Percentiles rank a stretch among this genome's conserved stretches.
Conservation (phyloP, 2,888 invertebrate species). For the Eupithecia insigniata region DNA sequence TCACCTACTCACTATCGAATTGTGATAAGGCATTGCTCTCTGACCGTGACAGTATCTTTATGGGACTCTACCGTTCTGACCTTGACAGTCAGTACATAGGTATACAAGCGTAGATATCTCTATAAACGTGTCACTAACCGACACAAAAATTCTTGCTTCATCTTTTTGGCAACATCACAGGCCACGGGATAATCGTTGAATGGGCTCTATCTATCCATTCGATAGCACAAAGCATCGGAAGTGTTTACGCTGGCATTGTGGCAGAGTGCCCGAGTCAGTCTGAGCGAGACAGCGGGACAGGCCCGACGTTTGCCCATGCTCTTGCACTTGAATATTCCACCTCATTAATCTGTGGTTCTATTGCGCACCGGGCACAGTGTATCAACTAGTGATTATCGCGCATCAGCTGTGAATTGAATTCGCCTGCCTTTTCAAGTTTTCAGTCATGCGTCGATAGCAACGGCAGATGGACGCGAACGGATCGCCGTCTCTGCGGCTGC, state of each 20-base stretch:
- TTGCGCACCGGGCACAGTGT: conserved; percentile 45
- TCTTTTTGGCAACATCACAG: conserved; percentile 28
- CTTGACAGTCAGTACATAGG: conserved; percentile 11
- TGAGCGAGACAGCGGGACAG: conserved; percentile 32
- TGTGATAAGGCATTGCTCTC: not conserved
- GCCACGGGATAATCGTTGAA: conserved; percentile 22
- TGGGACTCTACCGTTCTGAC: conserved; percentile 6
- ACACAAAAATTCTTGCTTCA: conserved; percentile 26
- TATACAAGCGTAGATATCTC: conserved; percentile 12
- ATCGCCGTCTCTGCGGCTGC: conserved; percentile 78
- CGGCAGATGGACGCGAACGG: conserved; percentile 76
- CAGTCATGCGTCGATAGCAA: conserved; percentile 76
- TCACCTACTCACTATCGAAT: not conserved
- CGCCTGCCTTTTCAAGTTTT: too few relatives aligned
- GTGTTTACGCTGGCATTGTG: conserved; percentile 51
- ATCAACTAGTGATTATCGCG: conserved; percentile 25
- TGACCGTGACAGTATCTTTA: not conserved
- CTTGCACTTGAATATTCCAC: conserved; percentile 58
- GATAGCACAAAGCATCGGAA: conserved; percentile 45
- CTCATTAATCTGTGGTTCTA: conserved; percentile 20
- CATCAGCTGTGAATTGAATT: conserved; percentile 45
- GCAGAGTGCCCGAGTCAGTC: conserved; percentile 50
- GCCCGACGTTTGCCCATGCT: conserved; percentile 44
- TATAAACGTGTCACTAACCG: conserved; percentile 23
- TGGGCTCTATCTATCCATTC: conserved; percentile 29